Conservation (phyloP, 2,797 vertebrate species). For the Aulostomus chinensis region DNA sequence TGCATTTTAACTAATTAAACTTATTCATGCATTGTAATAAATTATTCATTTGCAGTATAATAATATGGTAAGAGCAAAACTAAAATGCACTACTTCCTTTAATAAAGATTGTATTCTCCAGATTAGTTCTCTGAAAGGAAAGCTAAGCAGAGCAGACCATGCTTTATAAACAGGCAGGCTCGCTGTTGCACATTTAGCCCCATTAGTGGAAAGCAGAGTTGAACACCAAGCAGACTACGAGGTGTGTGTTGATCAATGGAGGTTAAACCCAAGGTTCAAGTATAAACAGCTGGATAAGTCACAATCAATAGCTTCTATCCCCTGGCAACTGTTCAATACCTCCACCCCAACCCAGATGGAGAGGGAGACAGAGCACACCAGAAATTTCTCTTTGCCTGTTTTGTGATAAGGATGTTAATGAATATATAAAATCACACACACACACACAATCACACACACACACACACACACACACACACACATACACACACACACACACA, state of each 20-base stretch:
- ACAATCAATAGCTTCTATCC: conserved; percentile 81
- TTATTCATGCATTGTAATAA: no score
- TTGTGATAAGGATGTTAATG: conserved; percentile 73
- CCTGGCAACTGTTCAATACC: conserved; percentile 83
- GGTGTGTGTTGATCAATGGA: conserved; percentile 79
- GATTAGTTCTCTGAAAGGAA: neutral
- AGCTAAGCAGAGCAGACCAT: neutral
- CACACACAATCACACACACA: neutral
- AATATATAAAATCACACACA: conserved; percentile 43
- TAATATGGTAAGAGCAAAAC: no score
- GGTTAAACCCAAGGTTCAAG: conserved; percentile 85
- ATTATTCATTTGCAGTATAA: no score
- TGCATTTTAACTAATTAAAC: no score
- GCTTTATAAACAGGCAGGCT: conserved; percentile 16
- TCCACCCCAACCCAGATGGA: conserved; percentile 58
- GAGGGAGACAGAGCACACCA: conserved; percentile 3
- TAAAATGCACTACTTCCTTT: no score
- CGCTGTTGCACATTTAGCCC: conserved; percentile 63
- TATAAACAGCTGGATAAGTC: conserved; percentile 86
- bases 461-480: neutral
- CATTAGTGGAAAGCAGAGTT: conserved; percentile 75
- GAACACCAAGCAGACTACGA: conserved; percentile 77
- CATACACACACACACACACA: conserved; percentile 15
- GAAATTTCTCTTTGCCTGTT: conserved; percentile 28
- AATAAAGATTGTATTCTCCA: no score